Conservation (phyloP, 2,113 vertebrate genomes). For the Orthonyx spaldingii region DNA sequence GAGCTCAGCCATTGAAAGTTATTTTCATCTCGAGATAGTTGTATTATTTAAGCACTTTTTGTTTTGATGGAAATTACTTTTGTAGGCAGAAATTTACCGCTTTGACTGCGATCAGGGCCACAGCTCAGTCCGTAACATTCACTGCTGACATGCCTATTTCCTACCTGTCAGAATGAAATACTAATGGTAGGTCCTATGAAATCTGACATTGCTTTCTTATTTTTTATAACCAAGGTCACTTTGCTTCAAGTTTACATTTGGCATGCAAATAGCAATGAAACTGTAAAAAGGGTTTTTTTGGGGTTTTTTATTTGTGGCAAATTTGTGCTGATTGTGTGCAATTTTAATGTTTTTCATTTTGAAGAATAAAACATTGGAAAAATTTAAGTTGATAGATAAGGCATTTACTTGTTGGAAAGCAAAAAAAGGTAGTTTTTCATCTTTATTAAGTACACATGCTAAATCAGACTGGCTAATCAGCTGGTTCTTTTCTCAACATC, state of each 20-base stretch:
- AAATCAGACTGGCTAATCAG: constrained; percentile 17
- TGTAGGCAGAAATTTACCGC: constrained; percentile 60
- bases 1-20: neutral
- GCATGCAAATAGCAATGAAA: constrained; percentile 66
- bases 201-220: constrained; percentile 69
- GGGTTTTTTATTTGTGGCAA: neutral
- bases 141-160: constrained; percentile 72
- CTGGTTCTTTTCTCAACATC: neutral
- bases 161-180: constrained; percentile 76
- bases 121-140: constrained; percentile 61
- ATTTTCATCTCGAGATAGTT: constrained; percentile 44
- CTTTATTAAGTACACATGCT: constrained; percentile 4
- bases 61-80: constrained; percentile 71
- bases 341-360: constrained; percentile 33
- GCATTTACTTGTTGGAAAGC: constrained; percentile 35
- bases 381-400: constrained; percentile 30
- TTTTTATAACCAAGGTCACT: constrained; percentile 74
- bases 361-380: constrained; percentile 16
- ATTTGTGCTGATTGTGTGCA: neutral
- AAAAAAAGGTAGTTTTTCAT: constrained; percentile 2
- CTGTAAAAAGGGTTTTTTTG: neutral
- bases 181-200: constrained; percentile 65
- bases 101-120: constrained; percentile 61
- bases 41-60: constrained; percentile 64
- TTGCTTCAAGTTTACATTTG: constrained; percentile 66